phyloP scores from a whole-genome alignment of 2,113 vertebrate species.

The Calypte anna region DNA sequence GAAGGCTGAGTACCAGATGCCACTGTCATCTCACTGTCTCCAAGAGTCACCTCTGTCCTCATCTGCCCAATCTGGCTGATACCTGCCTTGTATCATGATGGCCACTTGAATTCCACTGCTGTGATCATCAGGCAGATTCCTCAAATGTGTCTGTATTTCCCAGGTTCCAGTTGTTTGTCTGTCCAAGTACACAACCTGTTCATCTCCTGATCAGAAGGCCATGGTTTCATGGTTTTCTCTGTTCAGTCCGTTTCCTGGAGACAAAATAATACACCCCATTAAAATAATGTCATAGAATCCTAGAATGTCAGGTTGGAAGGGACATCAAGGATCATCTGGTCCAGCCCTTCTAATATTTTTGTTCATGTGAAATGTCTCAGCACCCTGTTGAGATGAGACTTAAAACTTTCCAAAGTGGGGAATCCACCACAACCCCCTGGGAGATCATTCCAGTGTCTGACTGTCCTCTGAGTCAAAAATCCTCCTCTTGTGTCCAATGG shows the following conservation, averaged over 20 bases:
- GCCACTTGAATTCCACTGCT: background rate
- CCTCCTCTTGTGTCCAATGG: too few relatives aligned
- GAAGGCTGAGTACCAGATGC: background rate
- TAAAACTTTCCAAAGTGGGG: too few relatives aligned
- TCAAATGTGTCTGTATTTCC: fast-evolving
- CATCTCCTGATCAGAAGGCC: background rate
- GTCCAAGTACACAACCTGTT: background rate
- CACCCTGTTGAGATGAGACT: too few relatives aligned
- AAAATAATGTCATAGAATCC: background rate
- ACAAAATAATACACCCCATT: background rate
- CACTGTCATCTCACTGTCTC: fast-evolving
- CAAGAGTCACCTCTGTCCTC: background rate
- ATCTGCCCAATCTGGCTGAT: fast-evolving
- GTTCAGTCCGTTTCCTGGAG: background rate
- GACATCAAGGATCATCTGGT: too few relatives aligned
- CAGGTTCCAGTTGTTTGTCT: background rate
- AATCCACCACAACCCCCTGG: too few relatives aligned
- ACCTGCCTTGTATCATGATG: background rate
- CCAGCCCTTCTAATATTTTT: too few relatives aligned
- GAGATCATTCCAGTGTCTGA: too few relatives aligned
- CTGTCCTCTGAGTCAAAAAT: too few relatives aligned
- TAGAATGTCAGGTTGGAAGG: too few relatives aligned
- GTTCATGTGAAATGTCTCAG: too few relatives aligned
- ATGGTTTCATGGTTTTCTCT: fast-evolving
- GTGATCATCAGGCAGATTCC: fast-evolving